These are phyloP conservation scores for Drosophila tristis DNA, from an alignment of 1,140 invertebrate species.

Conservation along the genomic window DNA sequence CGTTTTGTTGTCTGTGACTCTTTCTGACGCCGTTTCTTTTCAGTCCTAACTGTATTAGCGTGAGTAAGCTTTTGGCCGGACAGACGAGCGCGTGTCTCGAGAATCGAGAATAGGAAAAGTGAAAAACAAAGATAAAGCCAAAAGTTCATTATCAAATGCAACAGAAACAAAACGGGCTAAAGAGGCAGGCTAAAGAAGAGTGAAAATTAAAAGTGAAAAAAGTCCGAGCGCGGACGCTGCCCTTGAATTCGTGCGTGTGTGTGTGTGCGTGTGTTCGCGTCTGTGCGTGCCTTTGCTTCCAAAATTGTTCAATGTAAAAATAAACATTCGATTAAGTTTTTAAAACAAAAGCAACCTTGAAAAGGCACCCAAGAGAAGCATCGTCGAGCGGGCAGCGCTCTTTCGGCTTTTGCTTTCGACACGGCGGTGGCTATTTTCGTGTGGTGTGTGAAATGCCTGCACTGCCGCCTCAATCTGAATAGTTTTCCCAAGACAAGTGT, in stretches of 20 bases:
- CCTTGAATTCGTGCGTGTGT: slow-evolving; percentile 58
- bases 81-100: slow-evolving; percentile 54
- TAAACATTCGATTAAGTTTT: slow-evolving; percentile 70
- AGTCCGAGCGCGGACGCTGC: slow-evolving; percentile 57
- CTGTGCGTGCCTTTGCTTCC: slow-evolving; percentile 51
- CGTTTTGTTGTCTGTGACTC: slow-evolving; percentile 18
- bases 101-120: slow-evolving; percentile 43
- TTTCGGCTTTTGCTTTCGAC: slow-evolving; percentile 24
- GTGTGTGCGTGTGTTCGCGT: slow-evolving; percentile 35
- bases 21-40: slow-evolving; percentile 36
- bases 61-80: slow-evolving; percentile 68
- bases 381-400: slow-evolving; percentile 25
- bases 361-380: slow-evolving; percentile 55
- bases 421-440: slow-evolving; percentile 53
- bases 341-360: slow-evolving; percentile 76
- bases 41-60: slow-evolving; percentile 66
- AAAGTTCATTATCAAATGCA: slow-evolving; percentile 71
- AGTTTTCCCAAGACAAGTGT: slow-evolving; percentile 51
- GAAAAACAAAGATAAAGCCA: slow-evolving; percentile 49
- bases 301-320: slow-evolving; percentile 77
- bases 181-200: slow-evolving; percentile 6
- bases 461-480: slow-evolving; percentile 18
- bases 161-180: slow-evolving; percentile 20
- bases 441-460: slow-evolving; percentile 44
- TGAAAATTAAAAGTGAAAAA: slow-evolving; percentile 49